Conservation (phyloP, 2,888 invertebrate species). For the Tenodera sinensis region DNA sequence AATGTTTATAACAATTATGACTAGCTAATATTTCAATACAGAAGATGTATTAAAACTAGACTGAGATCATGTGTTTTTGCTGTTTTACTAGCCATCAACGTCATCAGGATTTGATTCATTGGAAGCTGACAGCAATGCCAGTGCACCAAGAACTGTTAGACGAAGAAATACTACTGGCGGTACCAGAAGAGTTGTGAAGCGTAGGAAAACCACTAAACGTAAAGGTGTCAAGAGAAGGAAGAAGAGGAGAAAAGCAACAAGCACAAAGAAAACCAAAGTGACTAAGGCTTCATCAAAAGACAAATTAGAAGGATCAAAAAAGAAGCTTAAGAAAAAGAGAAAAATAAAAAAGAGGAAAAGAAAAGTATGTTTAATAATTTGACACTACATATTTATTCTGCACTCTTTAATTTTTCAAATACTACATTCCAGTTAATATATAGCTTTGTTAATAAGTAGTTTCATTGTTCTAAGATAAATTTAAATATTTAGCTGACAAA, state of each 20-base stretch:
- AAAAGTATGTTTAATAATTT: constrained; percentile 2
- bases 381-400: too few species aligned
- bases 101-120: constrained; percentile 45
- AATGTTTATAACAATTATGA: too few species aligned
- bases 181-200: neutral
- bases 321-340: constrained; percentile 28
- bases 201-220: neutral
- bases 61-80: neutral
- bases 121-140: constrained; percentile 29
- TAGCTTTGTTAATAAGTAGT: too few species aligned
- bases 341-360: constrained; percentile 27
- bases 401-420: too few species aligned
- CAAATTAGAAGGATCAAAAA: constrained; percentile 14
- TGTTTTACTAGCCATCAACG: constrained; percentile 42
- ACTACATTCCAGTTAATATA: too few species aligned
- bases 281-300: constrained; percentile 13
- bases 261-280: constrained; percentile 38
- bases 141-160: neutral
- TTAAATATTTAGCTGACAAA: too few species aligned
- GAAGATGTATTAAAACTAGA: neutral
- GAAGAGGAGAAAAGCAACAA: constrained; percentile 38
- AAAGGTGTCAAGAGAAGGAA: constrained; percentile 3
- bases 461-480: too few species aligned
- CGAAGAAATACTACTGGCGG: neutral
- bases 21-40: neutral